Base-by-base conservation (phyloP, 2,797 vertebrate genomes). In the Macropus fuliginosus region DNA sequence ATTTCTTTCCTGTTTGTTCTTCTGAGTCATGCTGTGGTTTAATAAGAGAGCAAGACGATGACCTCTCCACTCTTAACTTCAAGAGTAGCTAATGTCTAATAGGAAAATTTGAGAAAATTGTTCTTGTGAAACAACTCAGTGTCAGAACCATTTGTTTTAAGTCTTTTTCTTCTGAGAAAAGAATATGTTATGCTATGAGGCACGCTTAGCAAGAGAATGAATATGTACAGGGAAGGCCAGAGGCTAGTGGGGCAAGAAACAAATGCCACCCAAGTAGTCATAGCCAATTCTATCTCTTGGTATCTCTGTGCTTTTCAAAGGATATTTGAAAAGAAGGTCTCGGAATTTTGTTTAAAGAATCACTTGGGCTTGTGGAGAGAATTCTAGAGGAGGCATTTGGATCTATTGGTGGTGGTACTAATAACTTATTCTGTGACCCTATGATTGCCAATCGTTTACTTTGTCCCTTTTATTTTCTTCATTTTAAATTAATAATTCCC, bases 11-110 rank as follows among this genome's bases (percentile, higher is more conserved):
- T 98, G 98, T 98, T 98, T 98, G 97, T 96, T 98, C 94, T 98
- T 98, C 97, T 98, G 98, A 98, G 97, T 98, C 98, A 98, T 94
- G 96, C 96, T 98, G 95, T 97, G 98, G 92, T 98, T 97, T 98
- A 96, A 98, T 96, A 34, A 93, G 96, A 91, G 56, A 94, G 89
- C 97, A 97, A 96, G 97, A 97, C n/a, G 93, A 97, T 97, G 98
- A 98, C 98, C 98, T 98, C 94, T 94, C 93, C 92, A 46, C 57
- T 97, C 95, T 93, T 93, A 95, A 93, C 55, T 96, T 95, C 95
- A 97, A 97, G 62, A 96, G 91, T 93, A 94, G 90, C 81, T 93
- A 91, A 81, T 94, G 50, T 87, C 56, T 93, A 92, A 92, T 96
- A 96, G 97, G 97, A 98, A 98, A 59, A 93, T 95, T 97, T 96